Percentiles rank a stretch among this genome's conserved stretches.
These are phyloP conservation scores for Melanogrammus aeglefinus DNA, from an alignment of 2,797 vertebrate species.

Conservation along the genomic window DNA sequence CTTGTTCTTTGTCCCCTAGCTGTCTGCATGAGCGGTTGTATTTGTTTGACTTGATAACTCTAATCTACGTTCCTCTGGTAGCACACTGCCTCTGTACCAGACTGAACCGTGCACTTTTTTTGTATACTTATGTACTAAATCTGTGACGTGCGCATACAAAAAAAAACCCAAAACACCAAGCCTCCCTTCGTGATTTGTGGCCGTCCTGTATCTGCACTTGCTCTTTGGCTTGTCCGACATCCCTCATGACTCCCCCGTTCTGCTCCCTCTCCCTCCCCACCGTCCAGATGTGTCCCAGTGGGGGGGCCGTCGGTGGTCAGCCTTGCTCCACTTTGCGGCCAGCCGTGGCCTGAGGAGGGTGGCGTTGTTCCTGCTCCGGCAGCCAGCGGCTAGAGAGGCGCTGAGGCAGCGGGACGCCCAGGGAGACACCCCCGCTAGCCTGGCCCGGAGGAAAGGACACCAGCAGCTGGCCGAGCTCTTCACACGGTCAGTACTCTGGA, in stretches of 20 bases:
- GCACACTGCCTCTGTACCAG: neutral
- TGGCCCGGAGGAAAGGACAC: conserved; percentile 80
- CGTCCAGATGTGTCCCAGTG: conserved; percentile 20
- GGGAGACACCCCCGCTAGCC: conserved; percentile 75
- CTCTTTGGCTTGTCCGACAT: neutral
- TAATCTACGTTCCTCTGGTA: neutral
- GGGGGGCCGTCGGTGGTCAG: conserved; percentile 46
- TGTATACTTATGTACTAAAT: neutral
- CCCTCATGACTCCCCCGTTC: neutral
- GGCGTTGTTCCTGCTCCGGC: conserved; percentile 81
- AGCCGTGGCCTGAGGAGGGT: conserved; percentile 77
- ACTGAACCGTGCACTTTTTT: neutral
- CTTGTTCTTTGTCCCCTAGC: neutral
- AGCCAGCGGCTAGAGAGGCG: conserved; percentile 78
- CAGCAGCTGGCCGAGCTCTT: conserved; percentile 72
- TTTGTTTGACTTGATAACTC: neutral
- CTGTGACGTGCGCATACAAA: neutral
- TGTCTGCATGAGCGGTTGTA: neutral
- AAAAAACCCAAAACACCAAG: neutral
- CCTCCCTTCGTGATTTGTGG: neutral
- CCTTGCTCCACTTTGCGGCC: conserved; percentile 83
- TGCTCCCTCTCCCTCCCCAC: conserved; percentile 5
- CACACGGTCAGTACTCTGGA: conserved; percentile 48
- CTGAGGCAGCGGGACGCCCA: conserved; percentile 76
- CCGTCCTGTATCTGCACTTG: neutral